Base-by-base conservation (phyloP, 2,888 invertebrate genomes). In the Leuctra nigra region DNA sequence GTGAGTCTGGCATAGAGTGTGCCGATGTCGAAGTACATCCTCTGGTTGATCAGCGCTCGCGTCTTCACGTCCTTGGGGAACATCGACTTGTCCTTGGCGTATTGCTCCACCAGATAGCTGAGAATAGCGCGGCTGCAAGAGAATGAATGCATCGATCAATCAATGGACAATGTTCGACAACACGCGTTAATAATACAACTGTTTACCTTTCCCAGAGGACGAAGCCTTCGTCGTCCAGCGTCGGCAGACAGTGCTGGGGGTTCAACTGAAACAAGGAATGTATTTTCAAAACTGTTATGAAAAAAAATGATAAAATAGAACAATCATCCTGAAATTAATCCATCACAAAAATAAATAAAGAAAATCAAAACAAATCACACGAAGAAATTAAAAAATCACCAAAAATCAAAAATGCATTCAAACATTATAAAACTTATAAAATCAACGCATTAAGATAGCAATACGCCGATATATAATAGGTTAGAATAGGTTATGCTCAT, bases 231-330 rank as follows among this genome's bases (percentile, higher is more conserved):
- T 93, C 93, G 61, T 86, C 83, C 56, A 93, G 71, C 0, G 90
- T 90, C 7, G 93, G 93, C 59, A 93, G 80, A 35, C 84, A 83
- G 70, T 91, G 91, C 72, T 91, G 89, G 0, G 90, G 89, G 70
- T 90, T 91, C 41, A 90, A 71, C 87, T 88, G 71, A 16, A 70
- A 69, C 63, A 23, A 60, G 54, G 63, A 64, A n/a, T n/a, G n/a
- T n/a, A n/a, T n/a, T n/a, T n/a, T n/a, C n/a, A n/a, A n/a, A n/a
- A n/a, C n/a, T n/a, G n/a, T n/a, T n/a, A n/a, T n/a, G n/a, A n/a
- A n/a, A n/a, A n/a, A n/a, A n/a, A n/a, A n/a, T n/a, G n/a, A n/a
- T n/a, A n/a, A n/a, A n/a, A n/a, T n/a, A n/a, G n/a, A n/a, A n/a
- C n/a, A n/a, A n/a, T n/a, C n/a, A n/a, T n/a, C n/a, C n/a, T n/a